These are phyloP conservation scores for Pedetes capensis DNA, from an alignment of 2,113 vertebrate species.

Conservation along the genomic window DNA sequence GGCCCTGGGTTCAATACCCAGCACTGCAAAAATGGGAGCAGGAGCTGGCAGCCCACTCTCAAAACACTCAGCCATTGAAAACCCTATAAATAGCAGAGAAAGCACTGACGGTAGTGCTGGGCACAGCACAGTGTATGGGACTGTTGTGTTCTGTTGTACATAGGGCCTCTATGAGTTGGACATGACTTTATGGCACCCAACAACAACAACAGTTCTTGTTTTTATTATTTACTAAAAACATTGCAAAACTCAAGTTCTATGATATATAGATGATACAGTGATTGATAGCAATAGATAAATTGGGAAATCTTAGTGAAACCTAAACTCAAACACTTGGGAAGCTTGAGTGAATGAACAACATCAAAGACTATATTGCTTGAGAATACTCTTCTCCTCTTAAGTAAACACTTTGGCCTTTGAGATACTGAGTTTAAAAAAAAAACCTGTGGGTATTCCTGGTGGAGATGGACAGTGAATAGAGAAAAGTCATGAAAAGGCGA, in stretches of 20 bases:
- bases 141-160: too few species aligned
- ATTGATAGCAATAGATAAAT: not conserved
- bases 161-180: too few species aligned
- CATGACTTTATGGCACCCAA: too few species aligned
- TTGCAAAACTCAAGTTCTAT: not conserved
- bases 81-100: too few species aligned
- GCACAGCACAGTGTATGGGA: too few species aligned
- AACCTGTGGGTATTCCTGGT: conserved; percentile 4
- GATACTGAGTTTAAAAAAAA: conserved; percentile 36
- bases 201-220: too few species aligned
- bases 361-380: not conserved
- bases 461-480: conserved; percentile 40
- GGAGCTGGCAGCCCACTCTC: too few species aligned
- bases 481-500: conserved; percentile 41
- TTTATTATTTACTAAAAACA: conserved; percentile 29
- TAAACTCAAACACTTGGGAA: not conserved
- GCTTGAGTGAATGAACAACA: not conserved
- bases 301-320: conserved; percentile 18
- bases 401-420: conserved; percentile 29
- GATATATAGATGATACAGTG: not conserved
- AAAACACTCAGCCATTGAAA: too few species aligned
- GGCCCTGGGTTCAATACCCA: too few species aligned
- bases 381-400: conserved; percentile 35
- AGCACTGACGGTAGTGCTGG: too few species aligned
- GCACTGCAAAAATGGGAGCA: too few species aligned